Evolutionary conservation across 2,888 invertebrate species (phyloP), one percentile per base, ranked within the genome.

Genomic region (Oscheius sp.): DNA sequence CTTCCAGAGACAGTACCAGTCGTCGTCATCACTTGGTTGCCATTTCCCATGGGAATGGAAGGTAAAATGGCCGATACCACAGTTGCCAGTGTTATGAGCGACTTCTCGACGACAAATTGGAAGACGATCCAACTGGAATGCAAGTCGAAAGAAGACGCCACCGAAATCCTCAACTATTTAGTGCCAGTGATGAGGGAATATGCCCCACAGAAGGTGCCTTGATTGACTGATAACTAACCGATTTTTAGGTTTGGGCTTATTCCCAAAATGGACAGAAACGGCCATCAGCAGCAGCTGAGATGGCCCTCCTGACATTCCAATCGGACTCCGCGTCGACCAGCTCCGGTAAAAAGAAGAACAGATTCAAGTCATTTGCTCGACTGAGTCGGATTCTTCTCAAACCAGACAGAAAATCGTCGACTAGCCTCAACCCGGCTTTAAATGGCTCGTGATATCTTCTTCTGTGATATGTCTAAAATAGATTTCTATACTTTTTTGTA

Each of bases 61-160:
- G 35, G 9, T 3, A 35, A 9, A 9, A 3, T 35, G 35, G 35
- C 5, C 35, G 35, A 9, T 9, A 35, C 9, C 35, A 6, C 35
- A 3, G 3, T 35, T 35, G 35, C 35, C 35, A 35, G 23, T 53
- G 6, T 1, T 29, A 35, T 53, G 0, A n/a, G 55, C 66, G 49
- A 64, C 12, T 64, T 7, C 27, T 21, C 43, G 1, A 25, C 16
- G 16, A 2, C 25, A 13, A 53, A 55, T 21, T 72, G 72, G 72
- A 72, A 72, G 45, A 66, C 53, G 12, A 46, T 72, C 45, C 43
- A 49, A 5, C 43, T 72, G 18, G 72, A 72, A 43, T 72, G 72
- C 29, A 52, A 46, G 18, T 72, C 72, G 16, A 53, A 18, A n/a
- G 72, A 72, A 23, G 72, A 72, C 45, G 72, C 66, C 21, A 25